Base-by-base conservation (phyloP, 2,888 invertebrate species). In the Sinohyriopsis cumingii region DNA sequence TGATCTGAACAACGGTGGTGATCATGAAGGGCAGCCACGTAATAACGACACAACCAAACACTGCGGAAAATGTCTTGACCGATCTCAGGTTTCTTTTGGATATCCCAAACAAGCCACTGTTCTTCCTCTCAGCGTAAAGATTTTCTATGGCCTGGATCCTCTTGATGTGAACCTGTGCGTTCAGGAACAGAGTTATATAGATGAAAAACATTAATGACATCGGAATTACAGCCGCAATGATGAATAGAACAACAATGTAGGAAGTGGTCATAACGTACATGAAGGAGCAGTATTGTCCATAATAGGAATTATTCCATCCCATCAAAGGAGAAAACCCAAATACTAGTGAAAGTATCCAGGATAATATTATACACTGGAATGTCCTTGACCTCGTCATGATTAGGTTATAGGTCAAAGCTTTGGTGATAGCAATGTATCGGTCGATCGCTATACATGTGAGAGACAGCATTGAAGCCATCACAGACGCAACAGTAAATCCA, bases 371-470 rank as follows among this genome's bases (percentile, higher is more conserved):
- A 24, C 73, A 76, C 19, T 77, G 25, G 12, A 67, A 33, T 2
- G 81, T 80, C 61, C 72, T 77, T 12, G 69, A 60, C 25, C 72
- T 68, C 33, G 84, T 82, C 68, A 86, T 77, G 6, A 82, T 69
- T 12, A 76, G 72, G 54, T 68, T 75, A 68, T 87, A 85, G 18
- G 75, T 68, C 28, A 87, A 65, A 1, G 86, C 83, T 19, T 75
- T 69, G 18, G 75, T 79, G 18, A 87, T 84, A 56, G 85, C 85
- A 45, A 87, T 71, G 64, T 79, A 85, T 22, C 87, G 71, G 69
- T 87, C 87, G 15, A 84, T 60, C 9, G 86, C 85, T 56, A 87
- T 82, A 20, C 77, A 79, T 71, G 84, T 79, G 19, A 87, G 72
- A 59, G 76, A 82, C 59, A 79, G 70, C 12, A 81, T 73, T 3